Evolutionary conservation across 2,888 invertebrate genomes (phyloP).

Genomic region (Trachelus troglodyta): DNA sequence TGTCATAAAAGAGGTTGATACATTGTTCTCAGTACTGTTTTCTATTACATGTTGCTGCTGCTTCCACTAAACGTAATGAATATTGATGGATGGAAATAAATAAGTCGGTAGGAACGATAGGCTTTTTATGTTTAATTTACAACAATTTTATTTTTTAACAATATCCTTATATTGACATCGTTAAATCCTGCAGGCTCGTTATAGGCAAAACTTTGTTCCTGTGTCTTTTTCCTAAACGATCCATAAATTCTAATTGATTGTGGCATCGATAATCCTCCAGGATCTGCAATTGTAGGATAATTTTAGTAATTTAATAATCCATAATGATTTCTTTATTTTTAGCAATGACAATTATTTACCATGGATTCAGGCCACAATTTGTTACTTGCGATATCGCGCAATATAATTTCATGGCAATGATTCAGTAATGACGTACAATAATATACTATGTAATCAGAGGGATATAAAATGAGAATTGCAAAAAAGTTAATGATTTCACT

Average conservation of each 20-base stretch:
- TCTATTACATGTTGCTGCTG: background rate
- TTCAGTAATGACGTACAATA: slow-evolving; percentile 57
- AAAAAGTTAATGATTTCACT: slow-evolving; percentile 57
- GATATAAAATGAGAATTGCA: slow-evolving; percentile 55
- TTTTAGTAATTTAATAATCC: background rate
- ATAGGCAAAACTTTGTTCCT: slow-evolving; percentile 57
- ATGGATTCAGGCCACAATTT: slow-evolving; percentile 60
- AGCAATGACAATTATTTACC: slow-evolving; percentile 35
- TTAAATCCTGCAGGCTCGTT: slow-evolving; percentile 29
- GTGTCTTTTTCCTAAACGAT: slow-evolving; percentile 57
- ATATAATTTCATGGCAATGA: slow-evolving; percentile 47
- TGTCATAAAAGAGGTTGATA: background rate
- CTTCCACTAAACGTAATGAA: background rate
- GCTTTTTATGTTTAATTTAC: background rate
- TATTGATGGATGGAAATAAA: background rate
- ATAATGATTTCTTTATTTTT: background rate
- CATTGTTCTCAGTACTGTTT: background rate
- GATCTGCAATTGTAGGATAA: slow-evolving; percentile 35
- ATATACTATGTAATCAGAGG: slow-evolving; percentile 60
- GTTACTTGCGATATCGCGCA: slow-evolving; percentile 48
- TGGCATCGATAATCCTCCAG: slow-evolving; percentile 54
- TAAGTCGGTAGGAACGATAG: background rate
- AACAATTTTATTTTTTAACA: background rate
- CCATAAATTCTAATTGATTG: slow-evolving; percentile 56
- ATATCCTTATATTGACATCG: background rate